Percentiles rank a stretch among this genome's conserved stretches.
phyloP scores from a whole-genome alignment of 2,888 invertebrate genomes.

The Fissipunctia ypsillon region DNA sequence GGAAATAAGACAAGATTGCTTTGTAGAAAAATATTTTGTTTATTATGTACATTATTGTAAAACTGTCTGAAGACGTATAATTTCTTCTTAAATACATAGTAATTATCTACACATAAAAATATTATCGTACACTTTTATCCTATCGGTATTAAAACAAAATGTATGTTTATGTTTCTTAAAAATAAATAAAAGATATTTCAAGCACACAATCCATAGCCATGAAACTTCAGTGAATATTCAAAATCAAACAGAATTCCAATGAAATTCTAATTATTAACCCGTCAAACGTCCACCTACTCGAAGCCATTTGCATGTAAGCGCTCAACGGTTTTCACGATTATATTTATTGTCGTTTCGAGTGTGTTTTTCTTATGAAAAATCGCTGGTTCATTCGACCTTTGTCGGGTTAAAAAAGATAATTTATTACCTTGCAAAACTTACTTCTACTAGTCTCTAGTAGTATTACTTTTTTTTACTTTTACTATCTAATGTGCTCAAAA shows the following conservation, averaged over 20 bases:
- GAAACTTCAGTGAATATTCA: neutral
- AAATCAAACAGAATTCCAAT: no score
- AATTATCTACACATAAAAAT: neutral
- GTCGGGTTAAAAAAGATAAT: neutral
- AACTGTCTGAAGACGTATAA: neutral
- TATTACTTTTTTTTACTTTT: neutral
- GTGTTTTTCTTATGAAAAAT: neutral
- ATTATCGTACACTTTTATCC: neutral
- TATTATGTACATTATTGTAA: neutral
- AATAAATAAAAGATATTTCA: no score
- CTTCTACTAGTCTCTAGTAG: no score
- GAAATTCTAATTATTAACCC: no score
- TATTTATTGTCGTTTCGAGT: no score
- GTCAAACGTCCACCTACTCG: no score
- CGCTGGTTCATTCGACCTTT: neutral
- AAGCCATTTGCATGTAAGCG: no score
- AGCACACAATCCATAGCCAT: neutral
- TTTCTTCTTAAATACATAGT: neutral
- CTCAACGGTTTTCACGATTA: no score
- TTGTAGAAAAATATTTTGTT: neutral
- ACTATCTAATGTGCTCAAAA: conserved; percentile 44
- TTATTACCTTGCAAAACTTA: neutral
- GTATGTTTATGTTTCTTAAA: neutral
- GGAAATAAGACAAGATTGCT: neutral
- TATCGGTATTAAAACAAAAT: neutral